Percentiles rank a stretch among this genome's conserved stretches.
Conservation (phyloP, 2,888 invertebrate genomes). For the Pachydiplax longipennis region DNA sequence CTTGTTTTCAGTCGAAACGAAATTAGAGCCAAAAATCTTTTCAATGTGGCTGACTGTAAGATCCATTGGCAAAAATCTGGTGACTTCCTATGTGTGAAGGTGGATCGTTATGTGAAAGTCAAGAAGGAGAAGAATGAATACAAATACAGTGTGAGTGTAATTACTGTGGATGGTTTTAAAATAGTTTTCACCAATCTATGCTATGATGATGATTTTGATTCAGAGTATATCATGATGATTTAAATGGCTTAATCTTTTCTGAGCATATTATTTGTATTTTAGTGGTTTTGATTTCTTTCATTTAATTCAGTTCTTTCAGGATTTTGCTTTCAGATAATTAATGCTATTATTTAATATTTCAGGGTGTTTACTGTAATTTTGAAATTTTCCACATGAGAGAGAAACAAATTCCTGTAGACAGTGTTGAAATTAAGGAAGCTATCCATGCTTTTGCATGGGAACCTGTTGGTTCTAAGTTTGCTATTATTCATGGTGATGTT, state of each 20-base stretch:
- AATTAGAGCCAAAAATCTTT: constrained; percentile 91
- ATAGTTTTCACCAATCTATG: neutral
- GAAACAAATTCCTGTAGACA: constrained; percentile 97
- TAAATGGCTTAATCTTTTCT: constrained; percentile 39
- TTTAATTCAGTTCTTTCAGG: neutral
- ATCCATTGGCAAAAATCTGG: constrained; percentile 99
- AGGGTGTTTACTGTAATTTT: constrained; percentile 96
- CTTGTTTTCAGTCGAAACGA: constrained; percentile 70
- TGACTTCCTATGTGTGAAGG: constrained; percentile 96
- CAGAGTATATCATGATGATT: constrained; percentile 5
- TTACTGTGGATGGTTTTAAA: neutral
- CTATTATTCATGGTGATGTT: constrained; percentile 93
- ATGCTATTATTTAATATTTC: constrained; percentile 48
- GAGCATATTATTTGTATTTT: neutral
- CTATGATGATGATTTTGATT: neutral
- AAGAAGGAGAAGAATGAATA: constrained; percentile 92
- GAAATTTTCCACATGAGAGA: constrained; percentile 99
- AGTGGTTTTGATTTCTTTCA: neutral
- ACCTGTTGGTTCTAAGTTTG: constrained; percentile 94
- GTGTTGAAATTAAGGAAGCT: constrained; percentile 92
- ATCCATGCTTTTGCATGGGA: constrained; percentile 98
- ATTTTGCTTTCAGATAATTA: neutral
- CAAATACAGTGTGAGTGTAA: constrained; percentile 79
- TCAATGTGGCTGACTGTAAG: constrained; percentile 97
- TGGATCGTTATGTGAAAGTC: constrained; percentile 87